These are phyloP conservation scores for Mellivora capensis DNA, from an alignment of 2,113 vertebrate species.

Conservation along the genomic window DNA sequence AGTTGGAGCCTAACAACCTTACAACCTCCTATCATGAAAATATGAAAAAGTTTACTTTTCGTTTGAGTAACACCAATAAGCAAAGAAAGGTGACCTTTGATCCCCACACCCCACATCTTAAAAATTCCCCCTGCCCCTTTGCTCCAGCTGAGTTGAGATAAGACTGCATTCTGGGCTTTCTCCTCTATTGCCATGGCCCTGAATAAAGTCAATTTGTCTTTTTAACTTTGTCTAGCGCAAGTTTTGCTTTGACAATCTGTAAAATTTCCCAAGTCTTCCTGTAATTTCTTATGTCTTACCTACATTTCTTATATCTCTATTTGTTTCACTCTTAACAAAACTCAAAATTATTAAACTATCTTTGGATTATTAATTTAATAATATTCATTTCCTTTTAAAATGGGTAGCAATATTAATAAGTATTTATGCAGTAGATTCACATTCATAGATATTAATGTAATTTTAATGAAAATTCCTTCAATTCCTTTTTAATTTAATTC, in stretches of 20 bases:
- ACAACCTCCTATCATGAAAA: background rate
- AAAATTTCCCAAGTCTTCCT: background rate
- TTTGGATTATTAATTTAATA: background rate
- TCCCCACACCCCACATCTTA: background rate
- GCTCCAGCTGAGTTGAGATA: background rate
- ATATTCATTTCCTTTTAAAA: background rate
- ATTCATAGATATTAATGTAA: background rate
- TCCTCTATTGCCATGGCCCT: background rate
- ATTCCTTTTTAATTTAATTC: background rate
- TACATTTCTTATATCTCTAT: background rate
- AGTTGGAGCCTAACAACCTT: fast-evolving
- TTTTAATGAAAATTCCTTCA: background rate
- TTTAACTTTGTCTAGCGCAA: background rate
- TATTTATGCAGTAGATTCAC: background rate
- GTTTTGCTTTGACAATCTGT: background rate
- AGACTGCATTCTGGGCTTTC: background rate
- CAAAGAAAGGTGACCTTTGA: background rate
- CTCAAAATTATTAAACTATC: background rate
- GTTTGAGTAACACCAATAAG: background rate
- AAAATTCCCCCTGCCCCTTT: background rate
- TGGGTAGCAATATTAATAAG: background rate
- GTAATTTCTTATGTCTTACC: background rate
- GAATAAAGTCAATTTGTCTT: background rate
- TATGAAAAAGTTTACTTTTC: background rate
- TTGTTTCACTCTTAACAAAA: background rate